Conservation (phyloP, 2,888 invertebrate species). For the Bimastos eiseni region DNA sequence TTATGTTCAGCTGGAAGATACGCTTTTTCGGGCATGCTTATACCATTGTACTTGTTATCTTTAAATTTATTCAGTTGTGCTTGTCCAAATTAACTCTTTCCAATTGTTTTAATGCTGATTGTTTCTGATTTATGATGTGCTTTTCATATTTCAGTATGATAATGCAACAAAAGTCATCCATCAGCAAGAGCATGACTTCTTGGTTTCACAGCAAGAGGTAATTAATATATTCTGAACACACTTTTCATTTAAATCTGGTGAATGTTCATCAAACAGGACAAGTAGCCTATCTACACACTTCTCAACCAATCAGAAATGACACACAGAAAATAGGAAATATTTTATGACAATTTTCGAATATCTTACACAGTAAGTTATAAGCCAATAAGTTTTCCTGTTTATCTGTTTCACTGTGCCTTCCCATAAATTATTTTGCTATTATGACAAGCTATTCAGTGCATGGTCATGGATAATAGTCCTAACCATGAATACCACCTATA, state of each 20-base stretch:
- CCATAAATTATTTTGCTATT: not conserved
- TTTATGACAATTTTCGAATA: not conserved
- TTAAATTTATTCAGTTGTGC: not conserved
- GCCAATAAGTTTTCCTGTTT: not conserved
- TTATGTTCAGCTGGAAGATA: not conserved
- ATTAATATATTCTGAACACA: not conserved
- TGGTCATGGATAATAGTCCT: too few relatives aligned
- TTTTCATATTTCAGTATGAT: slow-evolving; percentile 46
- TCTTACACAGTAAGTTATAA: not conserved
- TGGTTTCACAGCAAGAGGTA: slow-evolving; percentile 57
- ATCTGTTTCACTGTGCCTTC: not conserved
- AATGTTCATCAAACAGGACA: not conserved
- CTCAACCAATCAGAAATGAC: not conserved
- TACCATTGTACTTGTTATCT: not conserved
- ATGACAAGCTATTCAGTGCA: not conserved
- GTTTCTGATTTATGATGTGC: not conserved
- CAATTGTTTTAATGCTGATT: not conserved
- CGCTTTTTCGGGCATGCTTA: not conserved
- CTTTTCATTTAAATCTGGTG: not conserved
- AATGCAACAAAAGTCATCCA: slow-evolving; percentile 55
- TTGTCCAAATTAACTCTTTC: not conserved
- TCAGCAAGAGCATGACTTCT: slow-evolving; percentile 55
- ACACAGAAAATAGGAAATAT: not conserved
- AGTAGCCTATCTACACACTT: not conserved
- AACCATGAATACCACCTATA: not conserved